Evolutionary conservation across 2,888 invertebrate genomes (phyloP), one percentile per base, ranked within the genome.

Genomic region (Atethmia centrago): DNA sequence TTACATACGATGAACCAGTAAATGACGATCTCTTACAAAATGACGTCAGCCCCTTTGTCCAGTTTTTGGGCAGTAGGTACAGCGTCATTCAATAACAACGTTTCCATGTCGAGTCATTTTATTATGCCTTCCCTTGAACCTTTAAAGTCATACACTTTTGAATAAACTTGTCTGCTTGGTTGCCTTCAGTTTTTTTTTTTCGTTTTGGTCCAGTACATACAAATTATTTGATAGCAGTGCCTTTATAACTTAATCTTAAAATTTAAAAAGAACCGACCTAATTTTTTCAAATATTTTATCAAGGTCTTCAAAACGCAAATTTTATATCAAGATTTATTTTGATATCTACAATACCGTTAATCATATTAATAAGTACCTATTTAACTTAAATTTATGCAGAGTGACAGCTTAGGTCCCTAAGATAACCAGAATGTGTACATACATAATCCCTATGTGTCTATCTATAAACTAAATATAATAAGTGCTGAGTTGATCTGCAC

Each of bases 161-260:
- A 72, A 77, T 77, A 78, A 84, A 75, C 55, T 85, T 74, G 19
- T 75, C 67, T 66, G 83, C 72, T 75, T 81, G 63, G 85, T 71
- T 84, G 85, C 69, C 12, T 80, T 71, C 36, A 58, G 40, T 42
- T 74, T 80, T 71, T 58, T n/a, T 74, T 62, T 70, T 67, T 65
- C 36, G 77, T 81, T 81, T 65, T 59, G 74, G 66, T 84, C 66
- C 63, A 67, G 78, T 62, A 61, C 55, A 28, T 40, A 31, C 45
- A 84, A 73, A 83, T 68, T 72, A 64, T 73, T 70, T 70, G 42
- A 47, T 63, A 40, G 21, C 36, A 49, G 28, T 62, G 28, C 16
- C 16, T 53, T 63, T n/a, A 36, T 21, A 40, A 28, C 1, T 7
- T 14, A 42, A 69, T 10, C 5, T 7, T 19, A 5, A 21, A 28